Evolutionary conservation across 2,888 invertebrate genomes (phyloP).

Genomic region (Torymus tubicola): DNA sequence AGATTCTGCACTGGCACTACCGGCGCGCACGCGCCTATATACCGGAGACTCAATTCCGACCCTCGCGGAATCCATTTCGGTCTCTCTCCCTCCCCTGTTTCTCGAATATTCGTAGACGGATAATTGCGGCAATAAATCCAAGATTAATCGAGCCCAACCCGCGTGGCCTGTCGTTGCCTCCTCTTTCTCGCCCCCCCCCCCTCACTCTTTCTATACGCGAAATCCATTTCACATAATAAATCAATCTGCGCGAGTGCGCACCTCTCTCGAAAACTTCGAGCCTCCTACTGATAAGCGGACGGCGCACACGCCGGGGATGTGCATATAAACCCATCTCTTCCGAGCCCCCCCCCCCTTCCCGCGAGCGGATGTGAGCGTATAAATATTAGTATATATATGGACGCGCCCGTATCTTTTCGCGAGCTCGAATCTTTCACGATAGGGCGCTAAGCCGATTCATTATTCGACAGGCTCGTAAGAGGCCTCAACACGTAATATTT

Average conservation of each 20-base stretch:
- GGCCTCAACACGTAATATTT: too few relatives aligned
- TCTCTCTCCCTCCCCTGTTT: conserved; percentile 23
- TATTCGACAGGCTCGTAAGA: too few relatives aligned
- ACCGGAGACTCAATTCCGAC: not conserved
- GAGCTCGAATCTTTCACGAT: not conserved
- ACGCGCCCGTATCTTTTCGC: not conserved
- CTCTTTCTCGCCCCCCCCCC: conserved; percentile 48
- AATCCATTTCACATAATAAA: conserved; percentile 72
- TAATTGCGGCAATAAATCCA: conserved; percentile 72
- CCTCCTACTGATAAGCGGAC: conserved; percentile 66
- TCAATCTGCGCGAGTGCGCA: conserved; percentile 64
- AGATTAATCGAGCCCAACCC: conserved; percentile 69
- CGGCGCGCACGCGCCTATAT: conserved; percentile 31
- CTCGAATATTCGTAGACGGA: conserved; percentile 69
- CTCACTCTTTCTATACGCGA: conserved; percentile 59
- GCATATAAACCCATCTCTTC: not conserved
- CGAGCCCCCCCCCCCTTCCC: not conserved
- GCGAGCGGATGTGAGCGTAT: not conserved
- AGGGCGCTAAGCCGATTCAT: too few relatives aligned
- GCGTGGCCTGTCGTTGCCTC: conserved; percentile 67
- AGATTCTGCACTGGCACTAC: conserved; percentile 6
- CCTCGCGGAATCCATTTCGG: not conserved
- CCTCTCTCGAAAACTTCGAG: conserved; percentile 53
- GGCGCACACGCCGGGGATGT: not conserved
- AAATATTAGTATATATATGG: conserved; percentile 3